Conservation (phyloP, 2,888 invertebrate genomes). For the Strigamia maritima region DNA sequence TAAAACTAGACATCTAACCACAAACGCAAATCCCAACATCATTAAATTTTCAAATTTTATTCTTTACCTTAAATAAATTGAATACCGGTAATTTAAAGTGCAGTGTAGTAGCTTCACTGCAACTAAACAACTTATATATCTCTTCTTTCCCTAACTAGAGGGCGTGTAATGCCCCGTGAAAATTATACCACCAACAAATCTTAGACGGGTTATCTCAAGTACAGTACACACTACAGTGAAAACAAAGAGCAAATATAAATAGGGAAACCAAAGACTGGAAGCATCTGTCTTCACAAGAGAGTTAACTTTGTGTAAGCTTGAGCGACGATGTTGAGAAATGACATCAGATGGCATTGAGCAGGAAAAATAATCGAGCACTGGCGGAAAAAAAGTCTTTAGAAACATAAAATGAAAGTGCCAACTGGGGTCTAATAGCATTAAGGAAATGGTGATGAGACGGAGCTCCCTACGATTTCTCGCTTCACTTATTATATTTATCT, state of each 20-base stretch:
- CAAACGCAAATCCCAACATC: neutral
- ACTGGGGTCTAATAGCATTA: slow-evolving; percentile 28
- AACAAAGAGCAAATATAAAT: slow-evolving; percentile 3
- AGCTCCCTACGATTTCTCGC: slow-evolving; percentile 22
- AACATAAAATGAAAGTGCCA: slow-evolving; percentile 29
- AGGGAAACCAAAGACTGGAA: neutral
- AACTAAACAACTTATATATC: neutral
- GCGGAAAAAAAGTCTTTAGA: neutral
- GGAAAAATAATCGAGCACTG: slow-evolving; percentile 9
- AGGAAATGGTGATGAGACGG: slow-evolving; percentile 29
- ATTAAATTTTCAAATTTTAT: neutral
- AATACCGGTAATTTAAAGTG: neutral
- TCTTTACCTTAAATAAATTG: neutral
- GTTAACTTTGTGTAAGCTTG: neutral
- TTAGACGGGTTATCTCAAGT: slow-evolving; percentile 15
- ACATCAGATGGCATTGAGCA: slow-evolving; percentile 16
- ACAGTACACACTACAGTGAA: neutral
- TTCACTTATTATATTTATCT: slow-evolving; percentile 27
- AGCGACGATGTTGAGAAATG: slow-evolving; percentile 13
- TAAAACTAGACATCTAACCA: too few species aligned
- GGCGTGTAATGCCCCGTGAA: slow-evolving; percentile 21
- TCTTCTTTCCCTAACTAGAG: slow-evolving; percentile 11
- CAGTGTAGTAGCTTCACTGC: neutral
- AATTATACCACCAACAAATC: slow-evolving; percentile 18
- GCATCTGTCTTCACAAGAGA: slow-evolving; percentile 10